A percentile compares a stretch with the other conserved stretches of the same genome.
Conservation (phyloP, 1,140 invertebrate species). For the Drosophila pseudoobscura region DNA sequence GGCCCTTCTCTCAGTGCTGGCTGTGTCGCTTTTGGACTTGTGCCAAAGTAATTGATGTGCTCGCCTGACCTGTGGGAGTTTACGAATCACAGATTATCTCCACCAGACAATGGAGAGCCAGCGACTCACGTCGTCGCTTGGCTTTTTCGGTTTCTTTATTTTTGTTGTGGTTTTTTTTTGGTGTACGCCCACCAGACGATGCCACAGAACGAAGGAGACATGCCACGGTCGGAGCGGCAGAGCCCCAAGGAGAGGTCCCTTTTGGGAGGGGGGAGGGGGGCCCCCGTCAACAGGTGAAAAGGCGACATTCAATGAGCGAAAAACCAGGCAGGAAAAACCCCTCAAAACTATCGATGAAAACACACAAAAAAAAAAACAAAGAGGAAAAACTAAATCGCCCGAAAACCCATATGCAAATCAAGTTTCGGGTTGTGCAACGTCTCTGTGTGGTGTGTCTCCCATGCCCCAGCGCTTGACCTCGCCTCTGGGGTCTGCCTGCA, state of each 20-base stretch:
- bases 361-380: constrained; percentile 21
- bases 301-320: constrained; percentile 31
- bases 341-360: constrained; percentile 4
- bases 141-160: constrained; percentile 24
- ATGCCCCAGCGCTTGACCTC: constrained; percentile 67
- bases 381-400: constrained; percentile 62
- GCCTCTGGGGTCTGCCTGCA: constrained; percentile 46
- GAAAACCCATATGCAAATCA: constrained; percentile 74
- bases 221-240: not conserved
- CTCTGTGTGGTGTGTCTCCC: constrained; percentile 51
- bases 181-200: constrained; percentile 66
- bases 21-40: constrained; percentile 56
- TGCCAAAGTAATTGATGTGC: constrained; percentile 83
- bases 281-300: constrained; percentile 40
- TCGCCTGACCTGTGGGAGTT: constrained; percentile 83
- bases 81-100: constrained; percentile 83
- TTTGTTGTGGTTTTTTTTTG: constrained; percentile 32
- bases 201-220: not conserved
- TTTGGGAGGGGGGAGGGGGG: not conserved
- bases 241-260: not conserved
- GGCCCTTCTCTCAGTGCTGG: constrained; percentile 6
- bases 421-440: constrained; percentile 62
- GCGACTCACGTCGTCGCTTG: constrained; percentile 74
- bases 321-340: constrained; percentile 15
- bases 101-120: constrained; percentile 79